phyloP scores from a whole-genome alignment of 2,888 invertebrate genomes.

The Podabrus alpinus region DNA sequence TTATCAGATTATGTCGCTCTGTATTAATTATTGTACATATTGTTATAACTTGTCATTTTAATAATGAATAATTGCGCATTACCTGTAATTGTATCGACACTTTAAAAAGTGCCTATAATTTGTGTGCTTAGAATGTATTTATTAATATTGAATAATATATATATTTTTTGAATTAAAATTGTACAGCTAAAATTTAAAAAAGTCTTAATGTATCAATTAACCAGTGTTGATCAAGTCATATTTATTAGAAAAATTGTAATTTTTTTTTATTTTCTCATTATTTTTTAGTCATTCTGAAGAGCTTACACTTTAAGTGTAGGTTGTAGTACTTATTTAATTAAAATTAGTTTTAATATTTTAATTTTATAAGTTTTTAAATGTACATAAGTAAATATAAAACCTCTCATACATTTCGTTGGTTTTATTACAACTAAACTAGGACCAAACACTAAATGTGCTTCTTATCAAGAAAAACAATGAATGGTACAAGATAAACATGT shows the following conservation, averaged over 20 bases:
- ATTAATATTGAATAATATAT: constrained; percentile 1
- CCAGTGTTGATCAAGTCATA: neutral
- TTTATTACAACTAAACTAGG: neutral
- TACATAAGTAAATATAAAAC: constrained; percentile 16
- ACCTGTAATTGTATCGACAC: constrained; percentile 7
- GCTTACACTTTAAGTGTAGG: neutral
- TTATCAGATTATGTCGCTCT: neutral
- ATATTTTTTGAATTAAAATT: constrained; percentile 2
- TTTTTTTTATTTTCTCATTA: neutral
- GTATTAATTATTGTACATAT: constrained; percentile 1
- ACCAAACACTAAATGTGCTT: neutral
- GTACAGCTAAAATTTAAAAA: neutral
- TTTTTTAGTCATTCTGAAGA: neutral
- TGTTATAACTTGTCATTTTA: neutral
- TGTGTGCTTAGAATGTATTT: constrained; percentile 19
- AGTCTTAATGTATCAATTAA: neutral
- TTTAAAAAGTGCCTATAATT: constrained; percentile 21
- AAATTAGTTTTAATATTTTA: constrained; percentile 11
- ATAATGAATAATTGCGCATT: constrained; percentile 1
- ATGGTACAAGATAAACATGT: neutral
- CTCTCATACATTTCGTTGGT: neutral
- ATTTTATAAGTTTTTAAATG: constrained; percentile 15
- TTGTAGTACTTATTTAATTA: neutral
- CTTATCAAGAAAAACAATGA: neutral
- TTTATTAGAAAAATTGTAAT: neutral